These are phyloP conservation scores for Eulemur rufifrons DNA, from an alignment of 2,113 vertebrate genomes.

Conservation along the genomic window DNA sequence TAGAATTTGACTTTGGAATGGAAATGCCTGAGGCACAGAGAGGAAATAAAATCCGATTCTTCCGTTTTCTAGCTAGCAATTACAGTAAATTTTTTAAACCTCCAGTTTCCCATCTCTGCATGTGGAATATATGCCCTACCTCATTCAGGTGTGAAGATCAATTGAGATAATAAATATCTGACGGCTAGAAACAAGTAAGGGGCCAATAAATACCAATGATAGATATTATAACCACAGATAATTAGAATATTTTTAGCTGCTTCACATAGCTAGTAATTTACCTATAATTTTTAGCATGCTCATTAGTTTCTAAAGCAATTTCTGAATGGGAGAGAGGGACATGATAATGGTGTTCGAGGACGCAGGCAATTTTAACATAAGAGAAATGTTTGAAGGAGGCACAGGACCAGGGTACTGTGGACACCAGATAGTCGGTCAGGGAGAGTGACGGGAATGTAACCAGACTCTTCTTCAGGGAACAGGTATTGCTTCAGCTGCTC, in stretches of 20 bases:
- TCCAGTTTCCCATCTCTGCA: not conserved
- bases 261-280: not conserved
- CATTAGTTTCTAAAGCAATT: not conserved
- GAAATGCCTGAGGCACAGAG: not conserved
- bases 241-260: not conserved
- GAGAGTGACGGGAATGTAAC: too few species aligned
- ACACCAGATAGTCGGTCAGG: not conserved
- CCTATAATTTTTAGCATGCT: not conserved
- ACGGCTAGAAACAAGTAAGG: not conserved
- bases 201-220: too few species aligned
- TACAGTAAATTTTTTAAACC: not conserved
- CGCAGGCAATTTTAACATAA: not conserved
- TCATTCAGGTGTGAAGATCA: not conserved
- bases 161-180: not conserved
- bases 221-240: not conserved
- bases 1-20: not conserved
- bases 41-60: not conserved
- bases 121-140: fast-evolving
- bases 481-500: not conserved
- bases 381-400: not conserved
- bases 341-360: not conserved
- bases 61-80: not conserved
- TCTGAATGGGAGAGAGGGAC: not conserved
- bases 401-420: not conserved
- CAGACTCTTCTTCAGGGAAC: not conserved